A percentile compares a stretch with the other conserved stretches of the same genome.
Evolutionary conservation across 2,113 vertebrate species (phyloP).

Genomic region (Syngnathoides biaculeatus): DNA sequence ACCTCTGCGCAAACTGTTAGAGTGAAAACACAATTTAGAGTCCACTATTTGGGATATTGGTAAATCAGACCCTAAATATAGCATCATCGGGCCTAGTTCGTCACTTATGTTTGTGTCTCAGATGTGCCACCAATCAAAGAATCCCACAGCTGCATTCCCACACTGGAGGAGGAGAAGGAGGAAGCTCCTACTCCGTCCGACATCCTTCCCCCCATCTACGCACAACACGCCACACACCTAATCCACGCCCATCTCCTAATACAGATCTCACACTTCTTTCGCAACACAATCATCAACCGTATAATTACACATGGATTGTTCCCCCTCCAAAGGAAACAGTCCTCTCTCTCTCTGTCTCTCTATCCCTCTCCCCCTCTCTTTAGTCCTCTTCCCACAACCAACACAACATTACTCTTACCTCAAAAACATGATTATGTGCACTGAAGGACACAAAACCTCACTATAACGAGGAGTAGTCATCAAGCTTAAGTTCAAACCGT

Average conservation of each 20-base stretch:
- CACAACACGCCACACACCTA: constrained; percentile 47
- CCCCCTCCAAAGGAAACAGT: constrained; percentile 56
- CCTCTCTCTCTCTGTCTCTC: constrained; percentile 30
- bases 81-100: not conserved
- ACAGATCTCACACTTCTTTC: constrained; percentile 63
- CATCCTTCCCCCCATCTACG: constrained; percentile 70
- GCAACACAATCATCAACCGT: constrained; percentile 64
- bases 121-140: constrained; percentile 67
- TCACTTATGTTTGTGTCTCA: constrained; percentile 37
- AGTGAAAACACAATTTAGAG: not conserved
- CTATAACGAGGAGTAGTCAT: constrained; percentile 6
- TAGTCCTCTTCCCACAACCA: constrained; percentile 47
- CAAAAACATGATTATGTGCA: constrained; percentile 26
- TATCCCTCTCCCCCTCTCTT: constrained; percentile 34
- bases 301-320: constrained; percentile 73
- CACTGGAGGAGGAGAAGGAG: constrained; percentile 47
- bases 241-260: constrained; percentile 49
- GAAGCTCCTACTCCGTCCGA: constrained; percentile 66
- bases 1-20: not conserved
- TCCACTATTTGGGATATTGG: not conserved
- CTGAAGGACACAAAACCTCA: not conserved
- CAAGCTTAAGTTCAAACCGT: constrained; percentile 32
- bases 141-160: constrained; percentile 61
- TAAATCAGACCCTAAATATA: not conserved
- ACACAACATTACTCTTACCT: constrained; percentile 38